Conservation (phyloP, 2,888 invertebrate genomes). For the Pseudococcus viburni region DNA sequence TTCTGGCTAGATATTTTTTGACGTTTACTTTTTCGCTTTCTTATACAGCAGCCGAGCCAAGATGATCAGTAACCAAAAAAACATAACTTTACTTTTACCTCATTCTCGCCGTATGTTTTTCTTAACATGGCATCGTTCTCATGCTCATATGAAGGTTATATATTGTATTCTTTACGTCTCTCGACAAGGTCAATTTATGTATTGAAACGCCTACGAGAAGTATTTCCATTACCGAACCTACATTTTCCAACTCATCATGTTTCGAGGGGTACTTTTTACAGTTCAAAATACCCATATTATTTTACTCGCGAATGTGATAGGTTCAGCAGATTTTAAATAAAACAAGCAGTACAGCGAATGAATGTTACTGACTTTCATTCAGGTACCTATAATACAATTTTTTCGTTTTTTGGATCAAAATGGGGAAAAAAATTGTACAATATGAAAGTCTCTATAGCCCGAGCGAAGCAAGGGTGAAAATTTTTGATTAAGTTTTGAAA, state of each 20-base stretch:
- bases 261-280: neutral
- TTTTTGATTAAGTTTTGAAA: too few relatives aligned
- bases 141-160: slow-evolving; percentile 6
- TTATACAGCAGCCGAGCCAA: neutral
- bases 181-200: slow-evolving; percentile 4
- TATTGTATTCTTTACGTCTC: neutral
- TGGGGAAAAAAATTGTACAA: too few relatives aligned
- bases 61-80: slow-evolving; percentile 40
- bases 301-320: neutral
- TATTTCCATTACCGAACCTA: slow-evolving; percentile 5
- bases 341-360: too few relatives aligned
- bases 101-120: neutral
- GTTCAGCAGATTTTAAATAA: too few relatives aligned
- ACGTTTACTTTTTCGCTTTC: slow-evolving; percentile 21
- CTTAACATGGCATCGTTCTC: neutral
- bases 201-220: neutral
- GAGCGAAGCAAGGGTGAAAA: too few relatives aligned
- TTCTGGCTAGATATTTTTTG: slow-evolving; percentile 7
- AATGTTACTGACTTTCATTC: too few relatives aligned
- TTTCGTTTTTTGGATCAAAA: too few relatives aligned
- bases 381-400: too few relatives aligned
- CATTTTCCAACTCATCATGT: neutral
- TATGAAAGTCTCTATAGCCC: too few relatives aligned
- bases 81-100: slow-evolving; percentile 47
- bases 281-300: neutral